Percentiles rank a stretch among this genome's conserved stretches.
Conservation (phyloP, 2,113 vertebrate genomes). For the Xiphophorus maculatus region DNA sequence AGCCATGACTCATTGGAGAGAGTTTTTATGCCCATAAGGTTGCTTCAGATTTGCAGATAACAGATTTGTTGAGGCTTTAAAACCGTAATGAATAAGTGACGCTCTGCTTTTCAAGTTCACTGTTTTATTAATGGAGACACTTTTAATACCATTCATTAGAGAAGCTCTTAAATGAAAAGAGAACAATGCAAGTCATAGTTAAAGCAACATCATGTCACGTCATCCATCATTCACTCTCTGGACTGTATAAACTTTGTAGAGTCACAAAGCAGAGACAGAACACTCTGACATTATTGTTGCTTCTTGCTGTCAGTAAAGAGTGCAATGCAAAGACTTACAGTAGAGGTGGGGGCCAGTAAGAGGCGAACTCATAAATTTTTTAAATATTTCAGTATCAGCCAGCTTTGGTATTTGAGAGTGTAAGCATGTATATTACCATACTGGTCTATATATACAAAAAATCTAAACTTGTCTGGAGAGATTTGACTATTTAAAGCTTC, state of each 20-base stretch:
- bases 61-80: constrained; percentile 68
- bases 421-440: constrained; percentile 8
- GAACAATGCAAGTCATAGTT: constrained; percentile 43
- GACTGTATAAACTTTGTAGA: constrained; percentile 28
- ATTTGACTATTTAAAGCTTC: constrained; percentile 64
- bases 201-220: constrained; percentile 41
- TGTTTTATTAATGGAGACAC: constrained; percentile 58
- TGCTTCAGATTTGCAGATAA: constrained; percentile 58
- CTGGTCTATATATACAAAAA: constrained; percentile 31
- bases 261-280: constrained; percentile 47
- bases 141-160: constrained; percentile 65
- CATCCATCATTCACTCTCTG: constrained; percentile 54
- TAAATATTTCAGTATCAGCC: constrained; percentile 60
- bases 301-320: constrained; percentile 37
- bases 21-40: constrained; percentile 26
- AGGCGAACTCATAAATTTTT: constrained; percentile 70
- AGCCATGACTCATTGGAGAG: constrained; percentile 16
- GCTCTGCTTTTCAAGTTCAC: constrained; percentile 56
- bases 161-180: constrained; percentile 55
- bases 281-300: constrained; percentile 31
- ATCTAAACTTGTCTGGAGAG: constrained; percentile 60
- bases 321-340: constrained; percentile 27
- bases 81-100: constrained; percentile 72
- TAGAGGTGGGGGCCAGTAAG: neutral
- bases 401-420: constrained; percentile 42